These are phyloP conservation scores for Candidula unifasciata DNA, from an alignment of 2,888 invertebrate genomes.

Conservation along the genomic window DNA sequence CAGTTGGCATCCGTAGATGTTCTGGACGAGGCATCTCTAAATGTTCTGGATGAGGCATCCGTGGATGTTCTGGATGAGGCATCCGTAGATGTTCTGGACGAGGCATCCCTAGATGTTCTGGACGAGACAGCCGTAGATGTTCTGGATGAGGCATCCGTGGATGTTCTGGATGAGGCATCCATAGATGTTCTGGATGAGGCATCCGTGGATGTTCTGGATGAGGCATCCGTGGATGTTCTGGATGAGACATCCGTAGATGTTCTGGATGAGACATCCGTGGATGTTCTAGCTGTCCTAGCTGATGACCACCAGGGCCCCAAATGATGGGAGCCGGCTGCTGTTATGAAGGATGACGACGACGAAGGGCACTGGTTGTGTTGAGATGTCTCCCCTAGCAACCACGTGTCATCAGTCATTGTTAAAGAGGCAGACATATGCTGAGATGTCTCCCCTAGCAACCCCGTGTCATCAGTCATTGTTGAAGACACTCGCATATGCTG, in stretches of 20 bases:
- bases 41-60: too few relatives aligned
- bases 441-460: not conserved
- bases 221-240: too few relatives aligned
- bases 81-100: too few relatives aligned
- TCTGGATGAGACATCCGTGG: too few relatives aligned
- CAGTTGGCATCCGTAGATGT: not conserved
- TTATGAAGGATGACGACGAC: not conserved
- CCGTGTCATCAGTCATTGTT: not conserved
- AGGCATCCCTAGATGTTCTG: too few relatives aligned
- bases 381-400: not conserved
- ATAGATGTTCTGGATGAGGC: too few relatives aligned
- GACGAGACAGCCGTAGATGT: too few relatives aligned
- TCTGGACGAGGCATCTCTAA: too few relatives aligned
- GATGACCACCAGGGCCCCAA: not conserved
- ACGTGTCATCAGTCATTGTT: not conserved
- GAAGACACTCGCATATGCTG: not conserved
- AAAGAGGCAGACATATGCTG: not conserved
- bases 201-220: too few relatives aligned
- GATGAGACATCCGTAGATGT: not conserved
- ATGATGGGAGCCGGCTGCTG: not conserved
- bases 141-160: too few relatives aligned
- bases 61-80: too few relatives aligned
- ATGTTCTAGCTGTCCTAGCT: not conserved
- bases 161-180: too few relatives aligned
- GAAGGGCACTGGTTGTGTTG: conserved; percentile 14